Evolutionary conservation across 2,888 invertebrate species (phyloP).

Genomic region (Agapetus fuscipes): DNA sequence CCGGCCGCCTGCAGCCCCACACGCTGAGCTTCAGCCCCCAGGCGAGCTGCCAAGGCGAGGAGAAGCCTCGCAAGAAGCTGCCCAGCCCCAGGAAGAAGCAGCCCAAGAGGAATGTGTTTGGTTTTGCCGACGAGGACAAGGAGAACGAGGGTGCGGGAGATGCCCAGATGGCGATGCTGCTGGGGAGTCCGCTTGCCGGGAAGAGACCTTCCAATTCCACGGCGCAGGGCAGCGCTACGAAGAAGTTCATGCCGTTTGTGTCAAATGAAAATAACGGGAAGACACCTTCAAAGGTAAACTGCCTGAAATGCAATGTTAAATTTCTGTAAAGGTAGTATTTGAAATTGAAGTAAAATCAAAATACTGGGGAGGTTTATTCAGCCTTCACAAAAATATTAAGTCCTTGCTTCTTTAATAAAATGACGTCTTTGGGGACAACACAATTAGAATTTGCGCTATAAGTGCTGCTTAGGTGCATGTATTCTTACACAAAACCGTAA

Average conservation of each 20-base stretch:
- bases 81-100: no score
- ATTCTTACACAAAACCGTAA: no score
- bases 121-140: neutral
- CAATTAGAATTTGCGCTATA: no score
- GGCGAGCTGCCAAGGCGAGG: constrained; percentile 2
- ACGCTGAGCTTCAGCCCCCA: constrained; percentile 30
- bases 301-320: no score
- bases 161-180: neutral
- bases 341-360: no score
- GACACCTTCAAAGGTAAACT: constrained; percentile 7
- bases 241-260: neutral
- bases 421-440: no score
- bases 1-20: constrained; percentile 37
- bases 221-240: neutral
- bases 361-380: no score
- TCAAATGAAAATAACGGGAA: constrained; percentile 2
- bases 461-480: no score
- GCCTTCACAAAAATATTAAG: no score
- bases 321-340: no score
- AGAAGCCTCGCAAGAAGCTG: neutral
- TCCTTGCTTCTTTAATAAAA: no score
- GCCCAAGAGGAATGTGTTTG: neutral
- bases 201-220: neutral
- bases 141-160: neutral
- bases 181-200: neutral